phyloP scores from a whole-genome alignment of 53 echinoderm and acorn worm species.

The Arbacia lixula region DNA sequence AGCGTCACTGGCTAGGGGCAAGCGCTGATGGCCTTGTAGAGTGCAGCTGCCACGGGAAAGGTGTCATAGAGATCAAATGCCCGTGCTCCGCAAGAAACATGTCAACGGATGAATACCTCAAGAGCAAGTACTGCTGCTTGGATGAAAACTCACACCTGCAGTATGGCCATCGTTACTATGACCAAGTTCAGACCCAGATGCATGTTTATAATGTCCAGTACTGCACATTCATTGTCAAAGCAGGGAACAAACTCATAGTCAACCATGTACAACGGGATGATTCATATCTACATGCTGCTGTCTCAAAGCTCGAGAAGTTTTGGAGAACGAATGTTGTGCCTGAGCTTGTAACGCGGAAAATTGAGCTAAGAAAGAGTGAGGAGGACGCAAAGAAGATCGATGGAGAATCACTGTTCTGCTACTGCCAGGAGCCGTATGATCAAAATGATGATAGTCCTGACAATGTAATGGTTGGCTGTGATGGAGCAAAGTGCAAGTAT shows the following conservation, averaged over 20 bases:
- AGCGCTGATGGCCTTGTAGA: slow-evolving; percentile 15
- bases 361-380: slow-evolving; percentile 8
- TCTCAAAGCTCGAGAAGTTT: slow-evolving; percentile 26
- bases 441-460: slow-evolving; percentile 16
- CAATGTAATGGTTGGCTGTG: slow-evolving; percentile 39
- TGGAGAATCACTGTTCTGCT: slow-evolving; percentile 15
- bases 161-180: slow-evolving; percentile 15
- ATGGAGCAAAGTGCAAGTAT: slow-evolving; percentile 20
- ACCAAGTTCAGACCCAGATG: slow-evolving; percentile 48
- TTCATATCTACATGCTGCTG: not conserved
- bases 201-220: slow-evolving; percentile 4
- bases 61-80: slow-evolving; percentile 33
- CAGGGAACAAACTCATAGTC: not conserved
- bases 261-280: slow-evolving; percentile 14
- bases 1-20: slow-evolving; percentile 17
- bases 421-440: slow-evolving; percentile 22
- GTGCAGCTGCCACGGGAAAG: slow-evolving; percentile 22
- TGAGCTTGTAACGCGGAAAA: slow-evolving; percentile 32
- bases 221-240: slow-evolving; percentile 41
- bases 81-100: slow-evolving; percentile 2
- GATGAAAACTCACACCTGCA: not conserved
- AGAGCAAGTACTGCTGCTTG: slow-evolving; percentile 23
- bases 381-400: not conserved
- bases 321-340: slow-evolving; percentile 17
- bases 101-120: not conserved